phyloP scores from a whole-genome alignment of 2,797 vertebrate species.

The Lagorchestes hirsutus region DNA sequence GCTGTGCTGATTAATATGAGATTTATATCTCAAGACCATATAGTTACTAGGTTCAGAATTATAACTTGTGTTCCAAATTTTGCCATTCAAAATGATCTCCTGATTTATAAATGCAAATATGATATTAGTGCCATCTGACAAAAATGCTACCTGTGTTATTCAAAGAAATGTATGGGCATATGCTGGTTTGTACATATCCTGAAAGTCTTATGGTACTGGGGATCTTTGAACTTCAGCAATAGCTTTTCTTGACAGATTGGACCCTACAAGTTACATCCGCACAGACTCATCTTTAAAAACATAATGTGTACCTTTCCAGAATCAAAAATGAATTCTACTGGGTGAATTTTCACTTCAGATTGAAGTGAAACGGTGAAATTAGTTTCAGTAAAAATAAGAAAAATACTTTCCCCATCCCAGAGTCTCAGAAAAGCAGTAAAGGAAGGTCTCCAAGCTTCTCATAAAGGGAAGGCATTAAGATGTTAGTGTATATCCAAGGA shows the following conservation, averaged over 20 bases:
- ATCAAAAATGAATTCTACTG: background rate
- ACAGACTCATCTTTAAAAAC: background rate
- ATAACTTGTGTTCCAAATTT: background rate
- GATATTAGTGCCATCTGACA: background rate
- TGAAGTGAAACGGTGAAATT: background rate
- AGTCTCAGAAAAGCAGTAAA: background rate
- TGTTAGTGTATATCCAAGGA: background rate
- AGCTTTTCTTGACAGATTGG: background rate
- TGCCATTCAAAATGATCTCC: background rate
- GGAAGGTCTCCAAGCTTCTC: background rate
- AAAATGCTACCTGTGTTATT: background rate
- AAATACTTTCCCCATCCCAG: background rate
- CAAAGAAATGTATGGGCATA: background rate
- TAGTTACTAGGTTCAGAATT: background rate
- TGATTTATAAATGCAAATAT: background rate
- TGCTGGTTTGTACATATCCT: background rate
- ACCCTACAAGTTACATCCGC: background rate
- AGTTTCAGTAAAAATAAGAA: background rate
- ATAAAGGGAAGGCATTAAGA: background rate
- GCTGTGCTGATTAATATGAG: background rate
- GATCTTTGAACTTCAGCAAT: background rate
- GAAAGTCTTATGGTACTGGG: background rate
- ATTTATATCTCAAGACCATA: background rate
- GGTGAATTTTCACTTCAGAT: background rate
- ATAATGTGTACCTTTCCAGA: background rate